Evolutionary conservation across 30 jellyfish, hydroid and myxozoan genomes (phyloP).

Genomic region (Haliclystus octoradiatus): DNA sequence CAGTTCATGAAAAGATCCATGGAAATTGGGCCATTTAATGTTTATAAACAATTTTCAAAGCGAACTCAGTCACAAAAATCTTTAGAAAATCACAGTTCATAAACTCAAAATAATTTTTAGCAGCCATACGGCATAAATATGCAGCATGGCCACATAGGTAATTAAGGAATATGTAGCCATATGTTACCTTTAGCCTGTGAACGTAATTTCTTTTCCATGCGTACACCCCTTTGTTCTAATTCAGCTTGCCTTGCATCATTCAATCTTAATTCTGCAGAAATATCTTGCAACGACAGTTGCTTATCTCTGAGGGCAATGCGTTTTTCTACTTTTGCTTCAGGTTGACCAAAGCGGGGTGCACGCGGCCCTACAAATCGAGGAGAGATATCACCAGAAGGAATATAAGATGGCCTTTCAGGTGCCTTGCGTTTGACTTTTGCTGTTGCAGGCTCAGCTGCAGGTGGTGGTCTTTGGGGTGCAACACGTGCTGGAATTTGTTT

Average conservation of each 20-base stretch:
- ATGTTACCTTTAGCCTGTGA: slow-evolving; percentile 53
- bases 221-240: slow-evolving; percentile 69
- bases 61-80: too few species aligned
- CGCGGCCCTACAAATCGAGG: background rate
- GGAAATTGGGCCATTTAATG: background rate
- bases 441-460: background rate
- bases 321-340: background rate
- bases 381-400: background rate
- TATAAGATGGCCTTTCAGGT: background rate
- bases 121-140: too few species aligned
- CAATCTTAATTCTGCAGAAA: slow-evolving; percentile 42
- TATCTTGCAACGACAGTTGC: slow-evolving; percentile 48
- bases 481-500: background rate
- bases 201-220: slow-evolving; percentile 81
- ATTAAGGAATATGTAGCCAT: too few species aligned
- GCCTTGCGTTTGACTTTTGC: slow-evolving; percentile 1
- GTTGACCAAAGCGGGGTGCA: background rate
- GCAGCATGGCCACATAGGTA: too few species aligned
- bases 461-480: background rate
- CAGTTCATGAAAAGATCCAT: background rate
- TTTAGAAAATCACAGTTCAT: too few species aligned
- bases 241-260: slow-evolving; percentile 56
- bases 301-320: slow-evolving; percentile 22
- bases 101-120: too few species aligned
- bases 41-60: background rate